Evolutionary conservation across 2,113 vertebrate species (phyloP).

Genomic region (Salvelinus sp.): DNA sequence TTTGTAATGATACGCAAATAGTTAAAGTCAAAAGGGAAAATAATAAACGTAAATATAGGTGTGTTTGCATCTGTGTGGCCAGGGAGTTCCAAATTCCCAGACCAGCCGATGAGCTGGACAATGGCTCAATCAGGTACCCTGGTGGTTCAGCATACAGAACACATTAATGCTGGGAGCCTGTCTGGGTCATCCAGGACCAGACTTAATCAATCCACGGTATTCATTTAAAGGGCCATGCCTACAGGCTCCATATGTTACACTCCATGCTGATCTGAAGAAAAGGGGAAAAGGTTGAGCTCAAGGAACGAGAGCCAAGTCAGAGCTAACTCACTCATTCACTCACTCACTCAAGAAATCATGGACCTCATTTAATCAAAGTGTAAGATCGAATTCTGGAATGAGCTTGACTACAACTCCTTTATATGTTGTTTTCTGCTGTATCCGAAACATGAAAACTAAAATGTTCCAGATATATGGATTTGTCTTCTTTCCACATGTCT

Average conservation of each 20-base stretch:
- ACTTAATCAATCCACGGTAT: neutral
- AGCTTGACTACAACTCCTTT: neutral
- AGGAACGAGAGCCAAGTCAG: neutral
- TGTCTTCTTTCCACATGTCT: neutral
- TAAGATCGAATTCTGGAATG: neutral
- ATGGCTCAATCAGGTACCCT: no score
- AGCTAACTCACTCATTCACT: neutral
- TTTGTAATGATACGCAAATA: no score
- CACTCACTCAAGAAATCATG: neutral
- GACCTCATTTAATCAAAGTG: slow-evolving; percentile 2
- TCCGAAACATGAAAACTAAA: neutral
- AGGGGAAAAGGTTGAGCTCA: neutral
- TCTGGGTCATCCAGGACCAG: slow-evolving; percentile 14
- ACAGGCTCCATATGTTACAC: neutral
- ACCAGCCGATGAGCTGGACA: no score
- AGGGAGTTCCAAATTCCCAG: no score
- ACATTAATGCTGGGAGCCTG: no score
- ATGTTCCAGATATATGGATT: neutral
- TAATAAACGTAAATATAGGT: no score
- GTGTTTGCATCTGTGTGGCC: no score
- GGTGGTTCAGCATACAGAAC: no score
- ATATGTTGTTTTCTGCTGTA: neutral
- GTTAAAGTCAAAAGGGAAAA: no score
- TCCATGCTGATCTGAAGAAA: neutral
- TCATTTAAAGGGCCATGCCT: neutral